These are phyloP conservation scores for Ephialtes manifestator DNA, from an alignment of 2,888 invertebrate species.

Conservation along the genomic window DNA sequence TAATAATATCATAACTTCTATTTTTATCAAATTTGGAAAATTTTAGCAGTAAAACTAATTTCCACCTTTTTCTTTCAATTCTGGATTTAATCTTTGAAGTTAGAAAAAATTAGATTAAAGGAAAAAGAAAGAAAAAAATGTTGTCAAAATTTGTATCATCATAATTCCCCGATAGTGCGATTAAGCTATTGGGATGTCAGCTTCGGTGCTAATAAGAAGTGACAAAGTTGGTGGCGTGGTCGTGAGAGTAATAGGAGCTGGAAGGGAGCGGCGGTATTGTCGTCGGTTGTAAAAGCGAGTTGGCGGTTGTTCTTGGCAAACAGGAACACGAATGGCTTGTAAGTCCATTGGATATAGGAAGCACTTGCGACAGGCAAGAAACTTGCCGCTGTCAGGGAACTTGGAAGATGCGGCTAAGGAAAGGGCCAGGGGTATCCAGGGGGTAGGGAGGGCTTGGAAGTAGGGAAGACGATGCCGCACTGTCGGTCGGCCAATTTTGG, in stretches of 20 bases:
- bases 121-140: too few species aligned
- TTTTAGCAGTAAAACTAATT: too few species aligned
- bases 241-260: constrained; percentile 14
- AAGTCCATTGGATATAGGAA: neutral
- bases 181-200: neutral
- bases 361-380: constrained; percentile 33
- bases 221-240: neutral
- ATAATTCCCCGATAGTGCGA: too few species aligned
- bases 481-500: constrained; percentile 25
- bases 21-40: too few species aligned
- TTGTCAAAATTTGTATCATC: too few species aligned
- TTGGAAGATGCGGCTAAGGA: neutral
- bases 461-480: constrained; percentile 13
- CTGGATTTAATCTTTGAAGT: too few species aligned
- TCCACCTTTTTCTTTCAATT: too few species aligned
- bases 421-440: too few species aligned
- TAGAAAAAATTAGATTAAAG: too few species aligned
- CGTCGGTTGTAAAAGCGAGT: constrained; percentile 1
- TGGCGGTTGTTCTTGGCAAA: constrained; percentile 21
- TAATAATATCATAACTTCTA: too few species aligned
- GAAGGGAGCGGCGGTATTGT: neutral
- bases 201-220: constrained; percentile 13
- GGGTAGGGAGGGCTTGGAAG: neutral
- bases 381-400: constrained; percentile 7
- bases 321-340: constrained; percentile 19